phyloP scores from a whole-genome alignment of 2,113 vertebrate species.

The Physeter macrocephalus region DNA sequence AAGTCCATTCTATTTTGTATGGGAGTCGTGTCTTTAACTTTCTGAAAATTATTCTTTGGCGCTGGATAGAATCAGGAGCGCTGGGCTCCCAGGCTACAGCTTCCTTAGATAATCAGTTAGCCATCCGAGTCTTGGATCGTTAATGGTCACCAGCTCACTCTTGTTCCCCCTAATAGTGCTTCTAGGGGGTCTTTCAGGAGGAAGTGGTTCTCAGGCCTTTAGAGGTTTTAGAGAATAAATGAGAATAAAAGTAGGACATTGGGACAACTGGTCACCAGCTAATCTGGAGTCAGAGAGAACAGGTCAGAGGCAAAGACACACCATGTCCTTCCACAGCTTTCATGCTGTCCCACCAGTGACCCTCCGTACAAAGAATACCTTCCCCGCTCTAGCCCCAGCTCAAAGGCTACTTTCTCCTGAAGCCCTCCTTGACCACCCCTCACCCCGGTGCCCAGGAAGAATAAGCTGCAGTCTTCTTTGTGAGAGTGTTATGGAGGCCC shows the following conservation, averaged over 20 bases:
- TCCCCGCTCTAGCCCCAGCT: neutral
- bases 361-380: neutral
- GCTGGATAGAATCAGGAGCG: neutral
- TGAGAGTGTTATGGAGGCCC: neutral
- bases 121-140: neutral
- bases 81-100: neutral
- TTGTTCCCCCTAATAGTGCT: neutral
- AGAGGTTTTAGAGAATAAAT: neutral
- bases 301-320: neutral
- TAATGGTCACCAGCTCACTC: neutral
- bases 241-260: neutral
- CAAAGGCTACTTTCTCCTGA: neutral
- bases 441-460: neutral
- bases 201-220: neutral
- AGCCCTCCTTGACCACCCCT: neutral
- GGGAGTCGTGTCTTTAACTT: neutral
- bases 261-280: neutral
- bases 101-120: neutral
- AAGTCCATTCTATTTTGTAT: neutral
- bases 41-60: neutral
- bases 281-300: neutral
- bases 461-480: neutral
- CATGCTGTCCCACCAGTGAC: neutral
- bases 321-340: rapidly evolving
- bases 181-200: neutral